Evolutionary conservation across 2,113 vertebrate genomes (phyloP).

Genomic region (Shinisaurus crocodilurus): DNA sequence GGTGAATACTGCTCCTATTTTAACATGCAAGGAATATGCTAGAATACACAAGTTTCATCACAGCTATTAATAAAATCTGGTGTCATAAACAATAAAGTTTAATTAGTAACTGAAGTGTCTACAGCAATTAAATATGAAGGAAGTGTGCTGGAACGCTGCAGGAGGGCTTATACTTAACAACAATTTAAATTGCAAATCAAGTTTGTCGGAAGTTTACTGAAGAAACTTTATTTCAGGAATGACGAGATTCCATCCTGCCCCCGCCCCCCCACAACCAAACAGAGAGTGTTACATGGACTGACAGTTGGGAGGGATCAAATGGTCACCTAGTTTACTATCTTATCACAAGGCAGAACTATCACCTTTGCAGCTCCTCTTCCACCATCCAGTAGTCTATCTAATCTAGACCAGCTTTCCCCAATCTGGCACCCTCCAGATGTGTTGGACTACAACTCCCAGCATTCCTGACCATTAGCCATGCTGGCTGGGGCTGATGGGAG

Average conservation of each 20-base stretch:
- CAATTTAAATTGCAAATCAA: constrained; percentile 80
- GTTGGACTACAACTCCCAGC: background rate
- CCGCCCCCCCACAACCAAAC: background rate
- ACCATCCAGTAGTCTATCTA: background rate
- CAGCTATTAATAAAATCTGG: constrained; percentile 75
- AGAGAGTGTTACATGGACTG: background rate
- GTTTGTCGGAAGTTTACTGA: constrained; percentile 67
- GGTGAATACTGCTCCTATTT: constrained; percentile 37
- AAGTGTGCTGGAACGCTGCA: constrained; percentile 76
- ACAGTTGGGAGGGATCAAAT: background rate
- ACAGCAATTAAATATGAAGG: constrained; percentile 78
- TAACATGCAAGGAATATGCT: constrained; percentile 55
- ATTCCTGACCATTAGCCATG: background rate
- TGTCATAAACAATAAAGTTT: constrained; percentile 82
- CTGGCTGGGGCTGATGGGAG: too few species aligned
- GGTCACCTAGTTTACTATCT: background rate
- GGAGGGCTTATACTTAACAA: constrained; percentile 71
- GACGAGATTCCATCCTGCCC: background rate
- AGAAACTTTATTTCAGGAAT: constrained; percentile 50
- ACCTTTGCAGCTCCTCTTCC: background rate
- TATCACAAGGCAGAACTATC: background rate
- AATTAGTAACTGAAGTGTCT: constrained; percentile 80
- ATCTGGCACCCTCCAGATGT: background rate
- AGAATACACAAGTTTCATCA: constrained; percentile 56
- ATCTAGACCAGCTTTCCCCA: background rate